These are phyloP conservation scores for Osmerus eperlanus DNA, from an alignment of 2,113 vertebrate genomes.

Conservation along the genomic window DNA sequence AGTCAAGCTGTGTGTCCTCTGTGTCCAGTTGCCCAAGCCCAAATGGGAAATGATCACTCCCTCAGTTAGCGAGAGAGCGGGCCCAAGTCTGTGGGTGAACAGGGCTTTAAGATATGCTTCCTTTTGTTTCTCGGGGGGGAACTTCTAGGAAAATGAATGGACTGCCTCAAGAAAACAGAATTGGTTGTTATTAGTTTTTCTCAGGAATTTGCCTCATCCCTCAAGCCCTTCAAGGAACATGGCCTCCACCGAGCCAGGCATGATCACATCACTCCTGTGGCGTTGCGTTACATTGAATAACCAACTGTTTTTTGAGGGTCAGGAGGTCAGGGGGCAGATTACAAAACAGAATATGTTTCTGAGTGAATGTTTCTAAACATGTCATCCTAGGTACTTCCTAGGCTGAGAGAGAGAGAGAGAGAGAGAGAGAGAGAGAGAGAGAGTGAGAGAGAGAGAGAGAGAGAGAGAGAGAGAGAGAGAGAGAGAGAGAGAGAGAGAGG, in stretches of 20 bases:
- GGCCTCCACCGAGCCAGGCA: background rate
- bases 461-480: constrained; percentile 15
- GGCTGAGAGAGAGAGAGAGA: constrained; percentile 24
- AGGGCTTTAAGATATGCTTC: constrained; percentile 25
- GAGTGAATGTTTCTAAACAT: background rate
- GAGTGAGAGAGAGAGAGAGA: constrained; percentile 5
- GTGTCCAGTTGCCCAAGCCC: constrained; percentile 2
- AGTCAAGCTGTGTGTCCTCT: constrained; percentile 23
- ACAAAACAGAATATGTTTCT: background rate
- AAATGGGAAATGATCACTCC: constrained; percentile 15
- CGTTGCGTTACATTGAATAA: constrained; percentile 3
- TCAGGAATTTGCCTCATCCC: constrained; percentile 5
- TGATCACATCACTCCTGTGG: constrained; percentile 9
- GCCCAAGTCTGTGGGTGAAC: constrained; percentile 19
- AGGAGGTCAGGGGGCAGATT: no score
- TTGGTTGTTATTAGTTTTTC: constrained; percentile 7
- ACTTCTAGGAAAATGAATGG: constrained; percentile 3
- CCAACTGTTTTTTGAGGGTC: background rate
- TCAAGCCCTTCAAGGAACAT: constrained; percentile 5
- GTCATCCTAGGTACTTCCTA: background rate
- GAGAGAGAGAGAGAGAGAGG: constrained; percentile 3
- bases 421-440: constrained; percentile 26
- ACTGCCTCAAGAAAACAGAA: background rate
- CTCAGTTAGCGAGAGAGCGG: constrained; percentile 1
- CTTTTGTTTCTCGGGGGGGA: constrained; percentile 23